These are phyloP conservation scores for Drosophila yooni DNA, from an alignment of 2,888 invertebrate species.

Conservation along the genomic window DNA sequence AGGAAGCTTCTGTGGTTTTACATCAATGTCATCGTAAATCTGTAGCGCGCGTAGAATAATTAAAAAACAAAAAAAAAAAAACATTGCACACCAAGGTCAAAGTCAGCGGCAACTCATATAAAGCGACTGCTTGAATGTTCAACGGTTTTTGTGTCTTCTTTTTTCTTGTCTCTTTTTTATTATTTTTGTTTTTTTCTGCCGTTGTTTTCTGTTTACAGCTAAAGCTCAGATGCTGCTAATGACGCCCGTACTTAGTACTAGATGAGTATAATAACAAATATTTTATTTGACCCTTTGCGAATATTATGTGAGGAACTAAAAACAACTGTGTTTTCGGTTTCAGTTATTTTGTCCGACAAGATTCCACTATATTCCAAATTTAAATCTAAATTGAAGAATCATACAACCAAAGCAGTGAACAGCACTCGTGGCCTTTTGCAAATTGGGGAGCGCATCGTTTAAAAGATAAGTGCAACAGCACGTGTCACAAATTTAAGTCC, in stretches of 20 bases:
- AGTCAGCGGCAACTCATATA: conserved; percentile 39
- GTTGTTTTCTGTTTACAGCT: conserved; percentile 45
- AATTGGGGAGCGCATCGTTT: conserved; percentile 17
- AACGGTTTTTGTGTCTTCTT: conserved; percentile 21
- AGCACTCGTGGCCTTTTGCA: background rate
- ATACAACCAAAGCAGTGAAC: conserved; percentile 15
- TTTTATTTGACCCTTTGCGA: conserved; percentile 21
- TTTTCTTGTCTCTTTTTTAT: conserved; percentile 9
- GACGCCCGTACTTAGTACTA: conserved; percentile 17
- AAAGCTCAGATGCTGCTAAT: conserved; percentile 57
- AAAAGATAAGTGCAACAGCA: conserved; percentile 52
- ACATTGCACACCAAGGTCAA: conserved; percentile 64
- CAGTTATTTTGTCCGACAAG: background rate
- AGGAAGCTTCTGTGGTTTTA: conserved; percentile 58
- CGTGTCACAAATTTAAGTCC: conserved; percentile 47
- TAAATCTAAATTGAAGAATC: background rate
- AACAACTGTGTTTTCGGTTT: background rate
- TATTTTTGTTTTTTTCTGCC: conserved; percentile 8
- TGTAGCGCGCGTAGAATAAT: conserved; percentile 30
- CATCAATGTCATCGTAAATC: conserved; percentile 55
- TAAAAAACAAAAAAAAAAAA: conserved; percentile 20
- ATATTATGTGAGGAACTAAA: background rate
- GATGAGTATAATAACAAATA: conserved; percentile 19
- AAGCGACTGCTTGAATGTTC: conserved; percentile 39
- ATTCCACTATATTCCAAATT: background rate